Evolutionary conservation across 2,888 invertebrate genomes (phyloP), one percentile per base, ranked within the genome.

Genomic region (Hetaerina titia): DNA sequence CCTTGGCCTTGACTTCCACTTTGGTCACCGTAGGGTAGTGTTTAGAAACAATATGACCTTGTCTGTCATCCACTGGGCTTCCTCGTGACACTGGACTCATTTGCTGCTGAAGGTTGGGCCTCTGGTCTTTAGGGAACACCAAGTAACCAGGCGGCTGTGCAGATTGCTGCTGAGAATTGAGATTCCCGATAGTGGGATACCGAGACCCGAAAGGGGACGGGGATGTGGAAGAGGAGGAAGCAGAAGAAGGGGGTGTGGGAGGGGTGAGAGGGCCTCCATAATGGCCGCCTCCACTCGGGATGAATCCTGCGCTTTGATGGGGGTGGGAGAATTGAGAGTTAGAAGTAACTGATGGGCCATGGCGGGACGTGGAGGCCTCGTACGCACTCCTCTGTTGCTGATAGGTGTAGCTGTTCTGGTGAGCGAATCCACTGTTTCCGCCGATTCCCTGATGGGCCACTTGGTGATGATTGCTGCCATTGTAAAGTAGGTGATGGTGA

Each of bases 141-240:
- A 31, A 15, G 81, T 81, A 81, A 25, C 81, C 81, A 15, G 1
- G 63, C 56, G 56, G 31, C 45, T n/a, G 69, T n/a, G 90, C 64
- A 64, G 92, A 64, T 89, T 89, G 89, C n/a, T 58, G 64, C 69
- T 92, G 92, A 45, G 45, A 69, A 2, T 22, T 17, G 2, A 69
- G 45, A 15, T 64, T 69, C 31, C 22, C 13, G 31, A 56, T 69
- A 2, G 74, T 22, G 13, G 92, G 92, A 74, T 92, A 92, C 69
- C 92, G 64, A 56, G 45, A 56, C 19, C 92, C 69, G 64, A 64
- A 64, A 13, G 92, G 92, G 56, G 92, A 64, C 6, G 92, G 92
- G n/a, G 92, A 64, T 9, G 64, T 92, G 56, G 92, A 69, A 8
- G 92, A 92, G 19, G 90, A 64, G 2, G 64, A 64, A 1, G 92